Conservation (phyloP, 2,888 invertebrate genomes). For the Autographa pulchrina region DNA sequence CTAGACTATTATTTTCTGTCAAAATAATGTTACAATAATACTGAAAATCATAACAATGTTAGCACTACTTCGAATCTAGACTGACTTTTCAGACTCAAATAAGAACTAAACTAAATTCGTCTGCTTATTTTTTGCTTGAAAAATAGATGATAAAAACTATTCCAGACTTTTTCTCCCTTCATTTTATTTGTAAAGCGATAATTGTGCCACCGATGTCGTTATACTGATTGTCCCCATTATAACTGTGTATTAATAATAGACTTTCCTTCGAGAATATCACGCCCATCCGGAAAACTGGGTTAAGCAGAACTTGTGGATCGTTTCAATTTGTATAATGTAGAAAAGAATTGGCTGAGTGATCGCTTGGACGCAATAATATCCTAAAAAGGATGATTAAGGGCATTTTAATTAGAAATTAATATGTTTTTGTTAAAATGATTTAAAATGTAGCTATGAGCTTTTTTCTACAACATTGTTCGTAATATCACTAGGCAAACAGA, state of each 20-base stretch:
- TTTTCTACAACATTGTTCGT: neutral
- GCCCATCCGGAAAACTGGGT: constrained; percentile 20
- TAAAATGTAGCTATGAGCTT: too few species aligned
- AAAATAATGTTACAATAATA: neutral
- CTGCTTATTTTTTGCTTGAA: neutral
- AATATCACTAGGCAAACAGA: neutral
- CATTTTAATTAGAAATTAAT: too few species aligned
- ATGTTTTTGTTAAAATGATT: too few species aligned
- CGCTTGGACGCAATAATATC: neutral
- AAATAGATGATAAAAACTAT: neutral
- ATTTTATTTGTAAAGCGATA: constrained; percentile 20
- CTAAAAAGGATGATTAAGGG: too few species aligned
- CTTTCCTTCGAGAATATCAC: constrained; percentile 32
- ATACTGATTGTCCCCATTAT: constrained; percentile 42
- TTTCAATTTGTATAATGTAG: constrained; percentile 5
- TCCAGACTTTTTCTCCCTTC: neutral
- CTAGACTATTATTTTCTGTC: neutral
- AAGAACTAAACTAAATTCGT: too few species aligned
- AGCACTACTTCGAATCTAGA: neutral
- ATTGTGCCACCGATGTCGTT: constrained; percentile 36
- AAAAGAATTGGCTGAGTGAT: neutral
- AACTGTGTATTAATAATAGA: constrained; percentile 44
- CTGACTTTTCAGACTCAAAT: too few species aligned
- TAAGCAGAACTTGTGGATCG: constrained; percentile 10
- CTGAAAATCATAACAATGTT: neutral